Base-by-base conservation (phyloP, 1,140 invertebrate species). In the Conus ventricosus region DNA sequence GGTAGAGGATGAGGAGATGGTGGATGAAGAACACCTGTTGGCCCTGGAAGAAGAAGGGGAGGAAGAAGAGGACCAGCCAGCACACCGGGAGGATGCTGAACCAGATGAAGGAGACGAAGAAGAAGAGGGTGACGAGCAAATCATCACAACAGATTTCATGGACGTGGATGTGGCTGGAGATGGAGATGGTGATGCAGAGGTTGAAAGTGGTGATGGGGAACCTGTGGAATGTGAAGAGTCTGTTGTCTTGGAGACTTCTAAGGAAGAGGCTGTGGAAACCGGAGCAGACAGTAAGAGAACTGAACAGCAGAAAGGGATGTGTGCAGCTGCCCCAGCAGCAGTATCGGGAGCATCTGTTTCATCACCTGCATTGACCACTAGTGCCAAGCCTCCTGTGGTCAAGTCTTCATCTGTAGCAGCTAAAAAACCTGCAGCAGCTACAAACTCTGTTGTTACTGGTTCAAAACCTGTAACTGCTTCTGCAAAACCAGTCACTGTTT, bases 171-270 rank as follows among this genome's bases (percentile, higher is more conserved):
- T 90, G 63, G 82, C 55, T 84, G 89, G 88, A 81, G 87, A 87
- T 84, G 89, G 87, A 84, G 87, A 88, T 94, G 94, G 95, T 95
- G 92, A 95, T 39, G 88, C 23, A 23, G 75, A 76, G 39, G 84
- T 20, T 55, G 89, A 90, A 55, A 51, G 20, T 10, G 57, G 76
- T 87, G 87, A 90, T 27, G 85, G 51, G 53, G 85, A 90, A 71
- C 39, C 75, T 15, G 53, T 17, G 63, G 91, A 87, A 17, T 76
- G 84, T 54, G 86, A 84, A 51, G 84, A 89, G 63, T 39, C n/a
- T 84, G 84, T 55, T 76, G 54, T n/a, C 25, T 51, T 60, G 7
- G 55, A 86, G 27, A 53, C 55, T 53, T 13, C 54, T 17, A 80
- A 53, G 81, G 84, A 20, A 71, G 84, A 86, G 39, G n/a, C 23